Evolutionary conservation across 2,888 invertebrate species (phyloP), one percentile per base, ranked within the genome.

Genomic region (Cerastis leucographa): DNA sequence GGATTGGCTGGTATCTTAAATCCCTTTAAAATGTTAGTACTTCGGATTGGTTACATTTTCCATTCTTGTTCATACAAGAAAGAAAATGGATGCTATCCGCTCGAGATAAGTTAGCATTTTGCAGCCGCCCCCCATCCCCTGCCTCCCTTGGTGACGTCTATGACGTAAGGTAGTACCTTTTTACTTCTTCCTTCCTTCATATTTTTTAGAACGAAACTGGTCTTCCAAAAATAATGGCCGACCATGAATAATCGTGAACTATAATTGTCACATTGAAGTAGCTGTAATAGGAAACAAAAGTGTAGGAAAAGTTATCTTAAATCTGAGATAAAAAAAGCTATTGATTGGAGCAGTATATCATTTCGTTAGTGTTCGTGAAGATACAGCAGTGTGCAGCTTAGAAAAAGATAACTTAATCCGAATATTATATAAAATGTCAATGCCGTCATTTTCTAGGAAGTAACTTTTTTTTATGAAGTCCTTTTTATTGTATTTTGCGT

Each of bases 241-340:
- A 54, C 2, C 56, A 56, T 56, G 25, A 56, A 7, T 56, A 25
- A 67, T 75, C 80, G 62, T 62, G 62, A 17, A 54, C 54, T 54
- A 49, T 70, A 67, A 44, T 66, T 81, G 70, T 70, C 67, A 64
- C 87, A 22, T 72, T 76, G 72, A 78, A 59, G 6, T 71, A 51
- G 67, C 72, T 73, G 54, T 46, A 75, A 66, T 68, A 71, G 72
- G 78, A 80, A 74, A 74, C 68, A 74, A 76, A 64, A 76, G 56
- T 74, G 71, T 80, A 77, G 71, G 54, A 59, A n/a, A 12, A 73
- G 65, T 62, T 80, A 84, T 83, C 84, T 84, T 40, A 69, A 66
- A 85, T 76, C 74, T 14, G 4, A 64, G 85, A 83, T 83, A 83
- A 46, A 54, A 46, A 54, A 49, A 9, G 17, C 64, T 56, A 68